Conservation (phyloP, 2,113 vertebrate genomes). For the Pseudorasbora parva region DNA sequence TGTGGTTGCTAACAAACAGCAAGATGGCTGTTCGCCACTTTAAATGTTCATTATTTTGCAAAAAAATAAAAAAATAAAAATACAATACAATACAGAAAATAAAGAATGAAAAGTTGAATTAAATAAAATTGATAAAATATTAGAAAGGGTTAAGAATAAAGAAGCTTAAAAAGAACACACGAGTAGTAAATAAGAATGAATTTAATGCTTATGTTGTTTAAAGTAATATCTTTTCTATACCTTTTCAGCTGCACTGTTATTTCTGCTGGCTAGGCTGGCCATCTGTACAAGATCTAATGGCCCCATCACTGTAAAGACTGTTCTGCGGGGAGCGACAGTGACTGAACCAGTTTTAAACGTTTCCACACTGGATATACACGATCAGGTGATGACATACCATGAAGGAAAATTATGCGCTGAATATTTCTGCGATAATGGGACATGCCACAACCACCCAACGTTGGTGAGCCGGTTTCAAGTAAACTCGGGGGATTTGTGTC, state of each 20-base stretch:
- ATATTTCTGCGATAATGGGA: not conserved
- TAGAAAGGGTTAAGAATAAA: no score
- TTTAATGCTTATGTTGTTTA: no score
- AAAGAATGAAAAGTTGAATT: no score
- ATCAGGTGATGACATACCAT: not conserved
- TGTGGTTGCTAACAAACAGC: no score
- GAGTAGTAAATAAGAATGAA: no score
- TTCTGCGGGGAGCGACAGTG: not conserved
- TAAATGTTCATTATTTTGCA: no score
- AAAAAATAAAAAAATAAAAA: no score
- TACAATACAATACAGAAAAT: no score
- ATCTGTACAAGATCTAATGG: not conserved
- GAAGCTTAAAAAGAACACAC: no score
- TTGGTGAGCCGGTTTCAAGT: not conserved
- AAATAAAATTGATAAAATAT: no score
- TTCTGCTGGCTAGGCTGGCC: not conserved
- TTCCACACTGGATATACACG: not conserved
- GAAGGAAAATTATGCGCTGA: not conserved
- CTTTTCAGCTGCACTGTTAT: not conserved
- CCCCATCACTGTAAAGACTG: not conserved
- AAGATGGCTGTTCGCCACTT: no score
- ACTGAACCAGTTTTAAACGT: not conserved
- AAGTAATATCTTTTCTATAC: not conserved
- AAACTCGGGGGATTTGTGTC: not conserved
- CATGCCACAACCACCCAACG: not conserved